These are phyloP conservation scores for Hycleus phaleratus DNA, from an alignment of 1,140 invertebrate genomes.

Conservation along the genomic window DNA sequence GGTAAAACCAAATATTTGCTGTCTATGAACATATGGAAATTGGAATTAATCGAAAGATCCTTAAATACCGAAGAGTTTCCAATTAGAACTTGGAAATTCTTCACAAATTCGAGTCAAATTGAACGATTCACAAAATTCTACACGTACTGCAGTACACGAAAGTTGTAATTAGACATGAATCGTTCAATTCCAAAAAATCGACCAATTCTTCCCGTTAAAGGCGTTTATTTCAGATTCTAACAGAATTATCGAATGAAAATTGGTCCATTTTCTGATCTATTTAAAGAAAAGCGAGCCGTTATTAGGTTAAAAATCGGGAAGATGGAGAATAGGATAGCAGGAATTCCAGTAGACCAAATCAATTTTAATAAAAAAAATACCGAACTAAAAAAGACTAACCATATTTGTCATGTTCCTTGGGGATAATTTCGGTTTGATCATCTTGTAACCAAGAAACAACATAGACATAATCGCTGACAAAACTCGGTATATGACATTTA, in stretches of 20 bases:
- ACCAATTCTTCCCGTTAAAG: too few species aligned
- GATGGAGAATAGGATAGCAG: background rate
- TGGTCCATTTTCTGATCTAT: background rate
- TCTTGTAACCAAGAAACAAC: conserved; percentile 79
- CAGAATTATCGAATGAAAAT: background rate
- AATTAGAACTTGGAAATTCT: too few species aligned
- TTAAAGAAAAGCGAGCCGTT: conserved; percentile 1
- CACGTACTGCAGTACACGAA: too few species aligned
- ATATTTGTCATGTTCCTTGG: conserved; percentile 50
- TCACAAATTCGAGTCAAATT: too few species aligned
- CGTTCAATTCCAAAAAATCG: too few species aligned
- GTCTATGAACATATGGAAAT: conserved; percentile 48
- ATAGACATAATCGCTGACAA: conserved; percentile 80
- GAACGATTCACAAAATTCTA: too few species aligned
- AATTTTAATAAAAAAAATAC: background rate
- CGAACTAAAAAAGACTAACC: conserved; percentile 45
- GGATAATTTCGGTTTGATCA: conserved; percentile 59
- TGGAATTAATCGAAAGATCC: too few species aligned
- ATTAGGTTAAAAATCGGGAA: background rate
- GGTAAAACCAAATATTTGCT: conserved; percentile 90
- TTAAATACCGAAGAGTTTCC: too few species aligned
- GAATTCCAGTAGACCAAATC: conserved; percentile 10
- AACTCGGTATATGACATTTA: conserved; percentile 88
- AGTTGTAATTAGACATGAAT: too few species aligned
- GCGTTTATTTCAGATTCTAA: too few species aligned